These are phyloP conservation scores for Leucoraja ocellata DNA, from an alignment of 2,797 vertebrate species.

Conservation along the genomic window DNA sequence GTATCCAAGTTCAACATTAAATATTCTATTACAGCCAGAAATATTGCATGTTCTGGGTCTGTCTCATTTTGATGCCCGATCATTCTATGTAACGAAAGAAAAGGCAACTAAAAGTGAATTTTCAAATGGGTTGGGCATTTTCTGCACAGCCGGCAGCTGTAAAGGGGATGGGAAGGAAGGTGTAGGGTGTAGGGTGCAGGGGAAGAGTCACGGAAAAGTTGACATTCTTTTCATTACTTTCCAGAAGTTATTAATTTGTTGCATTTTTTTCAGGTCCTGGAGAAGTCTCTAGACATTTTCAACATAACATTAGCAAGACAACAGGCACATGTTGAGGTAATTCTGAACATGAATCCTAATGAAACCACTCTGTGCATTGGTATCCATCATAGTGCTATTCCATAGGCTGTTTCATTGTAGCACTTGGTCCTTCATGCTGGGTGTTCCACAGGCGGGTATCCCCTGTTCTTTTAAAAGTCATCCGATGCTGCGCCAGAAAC, in stretches of 20 bases:
- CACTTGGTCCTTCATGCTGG: no score
- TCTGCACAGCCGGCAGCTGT: no score
- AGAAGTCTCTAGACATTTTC: constrained; percentile 84
- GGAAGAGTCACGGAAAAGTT: not conserved
- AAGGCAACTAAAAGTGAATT: no score
- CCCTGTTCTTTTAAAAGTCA: no score
- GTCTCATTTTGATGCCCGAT: no score
- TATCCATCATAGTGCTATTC: not conserved
- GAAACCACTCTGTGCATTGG: not conserved
- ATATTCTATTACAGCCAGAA: not conserved
- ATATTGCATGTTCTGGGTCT: not conserved
- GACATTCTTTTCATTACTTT: not conserved
- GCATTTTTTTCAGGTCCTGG: constrained; percentile 64
- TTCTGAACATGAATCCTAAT: not conserved
- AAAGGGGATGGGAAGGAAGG: no score
- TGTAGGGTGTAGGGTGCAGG: no score
- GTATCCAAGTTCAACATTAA: not conserved
- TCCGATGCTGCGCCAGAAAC: no score
- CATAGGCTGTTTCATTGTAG: no score
- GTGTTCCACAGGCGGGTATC: no score
- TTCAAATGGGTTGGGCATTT: no score
- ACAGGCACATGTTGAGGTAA: constrained; percentile 88
- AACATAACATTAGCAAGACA: constrained; percentile 83
- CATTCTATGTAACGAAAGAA: no score
- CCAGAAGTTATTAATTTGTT: not conserved